Percentiles rank a stretch among this genome's conserved stretches.
Conservation (phyloP, 2,888 invertebrate genomes). For the Stenichneumon culpator region DNA sequence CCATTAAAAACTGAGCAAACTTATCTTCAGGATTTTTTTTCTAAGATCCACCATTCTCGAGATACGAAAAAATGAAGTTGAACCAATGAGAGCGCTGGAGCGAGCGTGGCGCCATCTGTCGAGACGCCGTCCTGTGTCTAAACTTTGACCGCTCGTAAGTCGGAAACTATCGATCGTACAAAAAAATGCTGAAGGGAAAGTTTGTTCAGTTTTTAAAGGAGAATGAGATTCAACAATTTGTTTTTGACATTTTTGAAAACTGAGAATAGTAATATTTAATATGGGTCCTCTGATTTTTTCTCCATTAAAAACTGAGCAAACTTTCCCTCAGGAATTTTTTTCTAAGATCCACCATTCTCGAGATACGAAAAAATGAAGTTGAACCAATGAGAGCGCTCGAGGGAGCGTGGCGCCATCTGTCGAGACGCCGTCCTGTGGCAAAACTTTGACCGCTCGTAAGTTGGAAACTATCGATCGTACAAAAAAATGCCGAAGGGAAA, state of each 20-base stretch:
- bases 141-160: background rate
- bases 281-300: conserved; percentile 10
- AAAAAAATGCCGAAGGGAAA: background rate
- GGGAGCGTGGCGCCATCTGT: background rate
- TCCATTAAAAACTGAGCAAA: background rate
- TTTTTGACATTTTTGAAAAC: background rate
- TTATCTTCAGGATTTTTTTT: too few species aligned
- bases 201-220: background rate
- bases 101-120: background rate
- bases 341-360: background rate
- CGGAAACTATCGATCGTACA: background rate
- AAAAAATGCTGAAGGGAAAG: background rate
- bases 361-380: background rate
- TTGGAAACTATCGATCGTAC: background rate
- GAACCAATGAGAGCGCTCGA: background rate
- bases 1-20: background rate
- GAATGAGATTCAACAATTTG: background rate
- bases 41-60: background rate
- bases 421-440: background rate
- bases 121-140: background rate
- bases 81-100: background rate
- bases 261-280: background rate
- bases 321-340: too few species aligned
- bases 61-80: background rate
- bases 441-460: background rate